Conservation (phyloP, 2,888 invertebrate genomes). For the Caenorhabditis imperialis region DNA sequence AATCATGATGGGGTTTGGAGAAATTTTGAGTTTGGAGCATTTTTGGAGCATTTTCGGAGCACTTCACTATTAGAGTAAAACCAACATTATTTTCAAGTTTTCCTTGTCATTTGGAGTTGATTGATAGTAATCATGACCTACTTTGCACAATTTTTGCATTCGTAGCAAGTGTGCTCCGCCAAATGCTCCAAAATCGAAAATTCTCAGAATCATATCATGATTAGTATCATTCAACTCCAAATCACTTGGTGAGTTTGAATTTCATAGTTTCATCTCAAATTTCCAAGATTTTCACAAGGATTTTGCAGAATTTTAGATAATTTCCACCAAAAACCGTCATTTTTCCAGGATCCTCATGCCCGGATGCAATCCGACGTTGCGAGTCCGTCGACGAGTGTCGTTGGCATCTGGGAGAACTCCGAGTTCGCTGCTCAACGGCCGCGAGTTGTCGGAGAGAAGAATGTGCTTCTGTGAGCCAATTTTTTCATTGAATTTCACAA, state of each 20-base stretch:
- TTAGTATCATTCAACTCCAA: neutral
- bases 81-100: too few relatives aligned
- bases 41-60: neutral
- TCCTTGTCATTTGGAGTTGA: neutral
- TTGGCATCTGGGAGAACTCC: slow-evolving; percentile 73
- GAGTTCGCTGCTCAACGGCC: slow-evolving; percentile 58
- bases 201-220: neutral
- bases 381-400: slow-evolving; percentile 70
- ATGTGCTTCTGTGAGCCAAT: slow-evolving; percentile 65
- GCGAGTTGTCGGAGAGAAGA: slow-evolving; percentile 64
- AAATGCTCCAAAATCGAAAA: neutral
- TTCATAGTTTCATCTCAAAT: neutral
- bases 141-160: neutral
- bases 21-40: neutral
- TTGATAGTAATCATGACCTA: neutral
- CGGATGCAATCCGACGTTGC: slow-evolving; percentile 65
- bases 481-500: neutral
- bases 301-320: too few relatives aligned
- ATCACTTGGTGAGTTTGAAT: neutral
- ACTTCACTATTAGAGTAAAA: slow-evolving; percentile 1
- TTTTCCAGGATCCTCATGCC: slow-evolving; percentile 70
- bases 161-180: neutral
- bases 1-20: neutral
- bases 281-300: too few relatives aligned
- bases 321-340: too few relatives aligned